Conservation (phyloP, 37 sponge, comb jelly and placozoan genomes). For the Beroe forskalii region DNA sequence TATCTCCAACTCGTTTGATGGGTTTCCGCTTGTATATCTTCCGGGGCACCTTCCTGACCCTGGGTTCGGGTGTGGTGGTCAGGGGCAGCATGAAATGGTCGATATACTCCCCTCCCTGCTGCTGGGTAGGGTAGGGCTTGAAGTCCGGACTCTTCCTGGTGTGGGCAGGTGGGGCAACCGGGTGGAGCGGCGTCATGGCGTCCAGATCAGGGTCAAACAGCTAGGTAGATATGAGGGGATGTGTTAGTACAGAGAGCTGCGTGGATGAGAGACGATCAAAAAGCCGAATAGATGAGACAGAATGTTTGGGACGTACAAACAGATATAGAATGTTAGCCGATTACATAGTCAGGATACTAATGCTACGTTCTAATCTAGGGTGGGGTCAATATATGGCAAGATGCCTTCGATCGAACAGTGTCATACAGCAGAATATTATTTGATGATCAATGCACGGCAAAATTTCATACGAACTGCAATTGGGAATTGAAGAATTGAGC, state of each 20-base stretch:
- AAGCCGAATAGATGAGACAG: too few species aligned
- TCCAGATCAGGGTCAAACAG: conserved; percentile 51
- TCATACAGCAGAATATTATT: too few species aligned
- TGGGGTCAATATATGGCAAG: too few species aligned
- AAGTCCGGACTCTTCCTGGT: not conserved
- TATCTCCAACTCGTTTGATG: not conserved
- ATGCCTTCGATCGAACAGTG: too few species aligned
- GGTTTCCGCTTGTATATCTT: conserved; percentile 27
- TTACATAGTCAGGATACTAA: too few species aligned
- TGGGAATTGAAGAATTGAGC: too few species aligned
- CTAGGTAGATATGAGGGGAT: not conserved
- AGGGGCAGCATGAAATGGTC: conserved; percentile 25
- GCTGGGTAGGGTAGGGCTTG: conserved; percentile 8
- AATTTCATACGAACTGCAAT: too few species aligned
- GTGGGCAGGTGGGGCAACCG: not conserved
- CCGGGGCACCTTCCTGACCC: not conserved
- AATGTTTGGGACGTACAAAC: too few species aligned
- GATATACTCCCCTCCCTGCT: not conserved
- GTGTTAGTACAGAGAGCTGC: not conserved
- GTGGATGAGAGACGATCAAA: too few species aligned
- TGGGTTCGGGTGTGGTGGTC: conserved; percentile 41
- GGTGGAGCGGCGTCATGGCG: not conserved
- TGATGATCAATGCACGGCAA: too few species aligned
- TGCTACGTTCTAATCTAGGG: too few species aligned
- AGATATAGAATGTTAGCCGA: too few species aligned